Conservation (phyloP, 64 coral and sea anemone genomes). For the Catalaphyllia jardinei region DNA sequence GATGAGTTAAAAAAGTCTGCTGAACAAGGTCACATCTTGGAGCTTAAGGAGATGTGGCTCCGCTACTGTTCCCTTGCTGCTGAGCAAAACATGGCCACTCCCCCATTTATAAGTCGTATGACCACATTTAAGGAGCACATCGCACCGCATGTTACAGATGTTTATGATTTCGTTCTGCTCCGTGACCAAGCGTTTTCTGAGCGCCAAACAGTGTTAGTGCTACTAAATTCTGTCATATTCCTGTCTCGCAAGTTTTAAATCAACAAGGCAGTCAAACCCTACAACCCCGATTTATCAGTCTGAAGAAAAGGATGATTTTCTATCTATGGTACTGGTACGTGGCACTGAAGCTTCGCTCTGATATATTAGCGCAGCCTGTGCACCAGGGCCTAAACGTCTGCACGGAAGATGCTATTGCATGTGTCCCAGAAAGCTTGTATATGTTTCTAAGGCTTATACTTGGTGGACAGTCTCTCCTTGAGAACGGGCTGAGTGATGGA, state of each 20-base stretch:
- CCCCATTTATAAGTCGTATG: conserved; percentile 11
- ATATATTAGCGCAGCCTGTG: conserved; percentile 35
- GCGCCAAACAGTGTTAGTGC: conserved; percentile 37
- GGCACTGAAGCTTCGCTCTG: conserved; percentile 50
- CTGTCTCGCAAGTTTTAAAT: conserved; percentile 21
- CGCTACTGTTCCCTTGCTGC: background rate
- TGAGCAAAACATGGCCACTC: background rate
- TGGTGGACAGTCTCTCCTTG: too few species aligned
- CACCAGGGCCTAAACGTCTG: conserved; percentile 37
- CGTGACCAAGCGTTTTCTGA: conserved; percentile 37
- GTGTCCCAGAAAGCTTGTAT: too few species aligned
- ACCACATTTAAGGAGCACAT: conserved; percentile 28
- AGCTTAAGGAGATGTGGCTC: too few species aligned
- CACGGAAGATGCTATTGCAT: conserved; percentile 31
- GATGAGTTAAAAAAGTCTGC: too few species aligned
- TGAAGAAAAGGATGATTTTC: conserved; percentile 55
- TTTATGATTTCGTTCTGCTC: conserved; percentile 55
- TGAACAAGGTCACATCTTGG: too few species aligned
- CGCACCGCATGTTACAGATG: conserved; percentile 34
- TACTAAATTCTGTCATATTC: conserved; percentile 24
- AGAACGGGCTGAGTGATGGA: too few species aligned
- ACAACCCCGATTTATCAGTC: conserved; percentile 30
- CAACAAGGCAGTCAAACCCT: conserved; percentile 22
- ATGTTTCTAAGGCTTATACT: too few species aligned
- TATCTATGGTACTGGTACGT: conserved; percentile 49